phyloP scores from a whole-genome alignment of 2,797 vertebrate genomes.

The Iguana delicatissima region DNA sequence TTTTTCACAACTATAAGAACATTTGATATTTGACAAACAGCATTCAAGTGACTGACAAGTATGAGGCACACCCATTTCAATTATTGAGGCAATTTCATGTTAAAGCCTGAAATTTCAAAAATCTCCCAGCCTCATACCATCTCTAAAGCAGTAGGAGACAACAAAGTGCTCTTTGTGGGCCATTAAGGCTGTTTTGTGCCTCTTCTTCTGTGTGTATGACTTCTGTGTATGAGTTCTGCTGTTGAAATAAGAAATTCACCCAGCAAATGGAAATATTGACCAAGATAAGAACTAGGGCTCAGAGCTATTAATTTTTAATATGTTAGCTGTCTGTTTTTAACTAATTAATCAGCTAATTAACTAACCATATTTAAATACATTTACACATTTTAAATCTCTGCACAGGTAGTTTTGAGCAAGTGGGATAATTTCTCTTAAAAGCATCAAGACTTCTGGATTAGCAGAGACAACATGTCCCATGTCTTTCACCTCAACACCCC shows the following conservation, averaged over 20 bases:
- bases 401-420: background rate
- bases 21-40: background rate
- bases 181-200: background rate
- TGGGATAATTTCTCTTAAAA: slow-evolving; percentile 3
- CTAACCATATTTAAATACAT: slow-evolving; percentile 7
- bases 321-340: slow-evolving; percentile 7
- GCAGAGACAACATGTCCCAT: no score
- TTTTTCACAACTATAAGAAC: background rate
- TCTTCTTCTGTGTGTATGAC: no score
- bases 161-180: no score
- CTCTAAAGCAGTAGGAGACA: no score
- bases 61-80: background rate
- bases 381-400: background rate
- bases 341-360: slow-evolving; percentile 30
- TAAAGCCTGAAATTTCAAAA: no score
- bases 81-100: no score
- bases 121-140: no score
- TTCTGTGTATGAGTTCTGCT: background rate
- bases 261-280: background rate
- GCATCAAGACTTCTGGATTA: no score
- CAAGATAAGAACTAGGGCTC: slow-evolving; percentile 6
- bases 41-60: background rate
- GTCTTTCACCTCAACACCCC: no score
- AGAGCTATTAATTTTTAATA: slow-evolving; percentile 22
- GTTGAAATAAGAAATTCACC: background rate